Evolutionary conservation across 2,797 vertebrate genomes (phyloP).

Genomic region (Sebastes wilsoni): DNA sequence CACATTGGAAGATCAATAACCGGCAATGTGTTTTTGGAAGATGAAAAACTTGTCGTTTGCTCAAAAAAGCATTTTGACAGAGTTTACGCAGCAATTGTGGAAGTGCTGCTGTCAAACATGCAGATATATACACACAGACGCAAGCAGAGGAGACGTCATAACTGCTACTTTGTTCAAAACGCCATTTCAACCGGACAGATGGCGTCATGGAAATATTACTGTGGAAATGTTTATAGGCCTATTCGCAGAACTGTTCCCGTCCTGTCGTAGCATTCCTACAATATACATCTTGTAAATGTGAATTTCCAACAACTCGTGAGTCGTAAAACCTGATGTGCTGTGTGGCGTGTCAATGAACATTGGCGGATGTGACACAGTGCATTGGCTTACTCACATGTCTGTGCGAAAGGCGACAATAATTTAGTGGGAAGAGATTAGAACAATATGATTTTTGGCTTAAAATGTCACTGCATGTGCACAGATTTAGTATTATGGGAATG

Average conservation of each 20-base stretch:
- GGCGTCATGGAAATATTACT: slow-evolving; percentile 40
- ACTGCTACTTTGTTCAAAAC: slow-evolving; percentile 29
- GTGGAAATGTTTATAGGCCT: slow-evolving; percentile 41
- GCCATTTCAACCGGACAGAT: slow-evolving; percentile 40
- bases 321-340: slow-evolving; percentile 42
- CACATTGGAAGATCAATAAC: slow-evolving; percentile 35
- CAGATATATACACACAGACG: background rate
- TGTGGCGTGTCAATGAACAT: slow-evolving; percentile 15
- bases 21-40: slow-evolving; percentile 6
- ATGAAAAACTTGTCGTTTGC: slow-evolving; percentile 20
- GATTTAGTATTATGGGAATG: slow-evolving; percentile 34
- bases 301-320: slow-evolving; percentile 27
- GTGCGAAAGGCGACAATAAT: slow-evolving; percentile 15
- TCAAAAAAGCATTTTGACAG: slow-evolving; percentile 14
- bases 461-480: slow-evolving; percentile 19
- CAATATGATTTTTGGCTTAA: slow-evolving; percentile 12
- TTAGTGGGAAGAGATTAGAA: slow-evolving; percentile 32
- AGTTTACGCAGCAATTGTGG: slow-evolving; percentile 4
- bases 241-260: slow-evolving; percentile 28
- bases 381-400: background rate
- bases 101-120: slow-evolving; percentile 14
- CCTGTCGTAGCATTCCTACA: background rate
- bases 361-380: background rate
- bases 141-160: background rate
- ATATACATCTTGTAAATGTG: slow-evolving; percentile 49